phyloP scores from a whole-genome alignment of 2,888 invertebrate species.

The Congeria kusceri region DNA sequence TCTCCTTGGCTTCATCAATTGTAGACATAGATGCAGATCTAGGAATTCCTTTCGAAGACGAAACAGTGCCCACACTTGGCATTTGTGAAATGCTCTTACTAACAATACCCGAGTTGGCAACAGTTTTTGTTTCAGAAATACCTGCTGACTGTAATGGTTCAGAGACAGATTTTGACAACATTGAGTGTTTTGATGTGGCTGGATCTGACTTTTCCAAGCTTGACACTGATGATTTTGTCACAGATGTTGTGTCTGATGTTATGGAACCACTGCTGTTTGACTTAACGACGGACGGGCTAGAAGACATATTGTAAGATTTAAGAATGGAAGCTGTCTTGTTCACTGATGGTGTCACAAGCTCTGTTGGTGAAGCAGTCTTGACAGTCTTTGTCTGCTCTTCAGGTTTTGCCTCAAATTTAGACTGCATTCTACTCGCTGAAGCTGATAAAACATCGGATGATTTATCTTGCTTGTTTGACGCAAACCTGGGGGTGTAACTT shows the following conservation, averaged over 20 bases:
- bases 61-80: conserved; percentile 45
- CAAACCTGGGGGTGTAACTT: conserved; percentile 48
- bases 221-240: conserved; percentile 13
- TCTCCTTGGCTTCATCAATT: conserved; percentile 57
- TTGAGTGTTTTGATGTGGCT: conserved; percentile 23
- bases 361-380: conserved; percentile 53
- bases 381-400: conserved; percentile 6
- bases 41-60: conserved; percentile 34
- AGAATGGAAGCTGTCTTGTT: conserved; percentile 45
- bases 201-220: conserved; percentile 23
- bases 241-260: conserved; percentile 19
- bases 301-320: conserved; percentile 64
- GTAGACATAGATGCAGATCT: conserved; percentile 63
- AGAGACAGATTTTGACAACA: conserved; percentile 44
- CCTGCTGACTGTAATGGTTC: conserved; percentile 30
- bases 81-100: conserved; percentile 59
- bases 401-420: no score
- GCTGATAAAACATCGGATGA: conserved; percentile 1
- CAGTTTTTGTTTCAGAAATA: conserved; percentile 32
- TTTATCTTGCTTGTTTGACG: conserved; percentile 14
- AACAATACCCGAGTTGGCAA: conserved; percentile 41
- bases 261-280: conserved; percentile 32
- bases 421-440: no score
- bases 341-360: conserved; percentile 46
- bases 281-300: conserved; percentile 14